Base-by-base conservation (phyloP, 2,888 invertebrate genomes). In the Sympetrum striolatum region DNA sequence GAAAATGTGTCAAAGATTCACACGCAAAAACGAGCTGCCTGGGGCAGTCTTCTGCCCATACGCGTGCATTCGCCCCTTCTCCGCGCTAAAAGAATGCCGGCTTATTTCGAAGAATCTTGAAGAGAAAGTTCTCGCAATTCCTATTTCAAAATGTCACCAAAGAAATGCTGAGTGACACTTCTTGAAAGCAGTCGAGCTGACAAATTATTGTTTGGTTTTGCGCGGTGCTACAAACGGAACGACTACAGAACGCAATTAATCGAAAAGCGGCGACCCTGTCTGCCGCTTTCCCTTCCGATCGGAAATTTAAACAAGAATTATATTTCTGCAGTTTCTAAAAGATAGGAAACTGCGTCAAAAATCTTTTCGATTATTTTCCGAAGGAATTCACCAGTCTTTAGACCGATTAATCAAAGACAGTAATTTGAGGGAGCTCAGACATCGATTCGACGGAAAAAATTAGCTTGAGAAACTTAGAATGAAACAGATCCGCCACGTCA, bases 1-100 rank as follows among this genome's bases (percentile, higher is more conserved):
- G 79, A 58, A 90, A 90, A 90, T 90, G 79, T 90, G 90, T 90
- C 90, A 90, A 90, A 90, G 90, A 90, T 90, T 90, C 90, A 79
- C 53, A 73, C 79, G 18, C 58, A 86, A 64, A 64, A 86, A 86
- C 22, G 48, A n/a, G 90, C 44, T 6, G 90, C 90, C 79, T 79
- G 4, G 6, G 73, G 73, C 22, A n/a, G n/a, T 53, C 73, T n/a
- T 25, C 73, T 8, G 31, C 10, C 73, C 31, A 8, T 5, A 73
- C 73, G 31, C 73, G 15, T 31, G 14, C 73, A 25, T 73, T 2
- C 60, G 37, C 86, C 60, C 60, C 31, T 37, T 48, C 22, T 14
- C 39, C 48, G 6, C 2, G 39, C 35, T 44, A 80, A 73, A 90
- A 90, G 90, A 79, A 44, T 90, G 25, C 90, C 73, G 73, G 73